Evolutionary conservation across 2,888 invertebrate genomes (phyloP).

Genomic region (Epirrhoe alternata): DNA sequence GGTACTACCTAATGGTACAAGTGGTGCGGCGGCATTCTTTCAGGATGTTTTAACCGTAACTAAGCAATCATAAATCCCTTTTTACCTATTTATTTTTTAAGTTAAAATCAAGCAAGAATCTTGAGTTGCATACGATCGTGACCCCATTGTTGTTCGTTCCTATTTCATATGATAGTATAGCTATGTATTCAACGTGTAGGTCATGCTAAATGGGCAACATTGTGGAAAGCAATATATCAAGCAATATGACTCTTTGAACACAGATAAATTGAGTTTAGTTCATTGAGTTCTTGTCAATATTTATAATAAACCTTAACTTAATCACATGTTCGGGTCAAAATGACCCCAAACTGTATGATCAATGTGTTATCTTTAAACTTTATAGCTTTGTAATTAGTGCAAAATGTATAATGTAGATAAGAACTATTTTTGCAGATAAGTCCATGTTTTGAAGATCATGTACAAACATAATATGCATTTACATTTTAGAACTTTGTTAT

Average conservation of each 20-base stretch:
- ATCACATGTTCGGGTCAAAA: constrained; percentile 15
- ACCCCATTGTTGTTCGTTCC: too few species aligned
- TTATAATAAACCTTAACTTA: constrained; percentile 15
- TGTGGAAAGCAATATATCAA: constrained; percentile 18
- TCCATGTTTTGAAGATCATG: neutral
- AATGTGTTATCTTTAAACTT: constrained; percentile 18
- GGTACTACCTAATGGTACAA: too few species aligned
- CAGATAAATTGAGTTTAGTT: constrained; percentile 18
- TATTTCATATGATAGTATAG: too few species aligned
- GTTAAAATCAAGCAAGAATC: too few species aligned
- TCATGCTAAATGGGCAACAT: constrained; percentile 1
- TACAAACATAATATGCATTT: too few species aligned
- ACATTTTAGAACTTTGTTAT: too few species aligned
- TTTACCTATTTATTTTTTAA: too few species aligned
- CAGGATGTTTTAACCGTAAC: too few species aligned
- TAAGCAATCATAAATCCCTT: too few species aligned
- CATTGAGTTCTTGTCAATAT: constrained; percentile 3
- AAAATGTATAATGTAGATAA: constrained; percentile 2
- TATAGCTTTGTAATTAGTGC: constrained; percentile 25
- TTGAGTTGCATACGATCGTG: too few species aligned
- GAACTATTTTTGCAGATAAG: neutral
- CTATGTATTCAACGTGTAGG: neutral
- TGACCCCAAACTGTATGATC: constrained; percentile 8
- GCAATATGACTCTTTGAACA: constrained; percentile 15
- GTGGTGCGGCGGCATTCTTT: too few species aligned